Evolutionary conservation across 1,140 invertebrate species (phyloP), one percentile per base, ranked within the genome.

Genomic region (Drosophila takahashii): DNA sequence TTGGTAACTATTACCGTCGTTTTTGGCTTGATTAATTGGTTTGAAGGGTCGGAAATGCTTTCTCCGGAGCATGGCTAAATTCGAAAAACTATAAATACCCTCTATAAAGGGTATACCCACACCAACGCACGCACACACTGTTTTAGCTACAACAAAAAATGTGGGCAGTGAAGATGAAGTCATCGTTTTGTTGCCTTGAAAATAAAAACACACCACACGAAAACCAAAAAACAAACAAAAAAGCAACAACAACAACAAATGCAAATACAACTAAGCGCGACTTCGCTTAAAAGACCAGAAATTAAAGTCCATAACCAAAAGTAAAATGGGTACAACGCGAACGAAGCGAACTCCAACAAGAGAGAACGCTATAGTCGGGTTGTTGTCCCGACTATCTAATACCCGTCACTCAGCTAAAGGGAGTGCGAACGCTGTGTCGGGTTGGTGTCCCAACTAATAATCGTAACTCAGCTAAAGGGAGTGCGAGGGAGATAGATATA

Each of bases 81-180:
- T 29, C 10, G n/a, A 3, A 16, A 9, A 45, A 36, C 22, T 18
- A 27, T 1, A 47, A 39, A 29, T 36, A 29, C 37, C 15, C 10
- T 27, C 15, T 13, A 13, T 16, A 80, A 47, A 61, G 59, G 41
- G 56, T 52, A 60, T 47, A 18, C 41, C 64, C 45, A 78, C 66
- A 60, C 58, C 52, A 65, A 50, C 69, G 47, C 47, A 45, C 32
- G 44, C 44, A 61, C 39, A 61, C 39, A 50, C 47, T 16, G 8
- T 27, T 16, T n/a, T 3, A 13, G 47, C 47, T 32, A 50, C 27
- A 48, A 65, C 45, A 39, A 47, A 47, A 47, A 15, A 27, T 64
- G 77, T 79, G 72, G 66, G 69, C 71, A 77, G 64, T 58, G 81
- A 62, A 84, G 80, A 84, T 84, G 81, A 84, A 84, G 77, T 84